Evolutionary conservation across 2,797 vertebrate species (phyloP).

Genomic region (Anableps anableps): DNA sequence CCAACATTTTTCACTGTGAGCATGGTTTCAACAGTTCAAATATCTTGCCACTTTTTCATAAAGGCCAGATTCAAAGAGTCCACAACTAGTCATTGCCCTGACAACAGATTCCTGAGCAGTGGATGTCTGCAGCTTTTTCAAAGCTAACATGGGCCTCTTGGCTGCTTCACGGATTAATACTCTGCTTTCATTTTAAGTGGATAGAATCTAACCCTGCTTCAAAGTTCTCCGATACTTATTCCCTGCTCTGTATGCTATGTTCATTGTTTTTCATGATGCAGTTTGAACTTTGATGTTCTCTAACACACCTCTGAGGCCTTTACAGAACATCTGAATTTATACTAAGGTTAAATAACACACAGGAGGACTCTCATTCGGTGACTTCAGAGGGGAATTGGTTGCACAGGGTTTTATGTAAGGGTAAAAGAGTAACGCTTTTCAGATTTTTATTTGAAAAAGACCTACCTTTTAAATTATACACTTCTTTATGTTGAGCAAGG

Average conservation of each 20-base stretch:
- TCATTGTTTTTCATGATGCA: not conserved
- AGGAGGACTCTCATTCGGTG: not conserved
- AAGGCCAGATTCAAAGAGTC: not conserved
- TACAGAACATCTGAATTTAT: not conserved
- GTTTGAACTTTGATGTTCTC: not conserved
- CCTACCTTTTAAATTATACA: not conserved
- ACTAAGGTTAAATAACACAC: not conserved
- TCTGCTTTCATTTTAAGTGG: too few relatives aligned
- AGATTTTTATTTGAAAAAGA: not conserved
- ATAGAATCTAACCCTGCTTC: not conserved
- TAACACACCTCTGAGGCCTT: not conserved
- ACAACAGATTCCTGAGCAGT: not conserved
- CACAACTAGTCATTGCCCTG: not conserved
- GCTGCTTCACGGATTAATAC: not conserved
- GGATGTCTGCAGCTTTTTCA: too few relatives aligned
- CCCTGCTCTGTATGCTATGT: not conserved
- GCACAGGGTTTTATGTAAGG: not conserved
- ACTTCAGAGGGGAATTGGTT: not conserved
- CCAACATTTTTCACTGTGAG: not conserved
- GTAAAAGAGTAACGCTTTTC: not conserved
- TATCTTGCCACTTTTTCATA: not conserved
- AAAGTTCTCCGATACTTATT: not conserved
- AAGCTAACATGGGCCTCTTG: not conserved
- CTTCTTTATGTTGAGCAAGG: not conserved
- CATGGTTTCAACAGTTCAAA: not conserved